phyloP scores from a whole-genome alignment of 2,888 invertebrate genomes.

The Elegia similella region DNA sequence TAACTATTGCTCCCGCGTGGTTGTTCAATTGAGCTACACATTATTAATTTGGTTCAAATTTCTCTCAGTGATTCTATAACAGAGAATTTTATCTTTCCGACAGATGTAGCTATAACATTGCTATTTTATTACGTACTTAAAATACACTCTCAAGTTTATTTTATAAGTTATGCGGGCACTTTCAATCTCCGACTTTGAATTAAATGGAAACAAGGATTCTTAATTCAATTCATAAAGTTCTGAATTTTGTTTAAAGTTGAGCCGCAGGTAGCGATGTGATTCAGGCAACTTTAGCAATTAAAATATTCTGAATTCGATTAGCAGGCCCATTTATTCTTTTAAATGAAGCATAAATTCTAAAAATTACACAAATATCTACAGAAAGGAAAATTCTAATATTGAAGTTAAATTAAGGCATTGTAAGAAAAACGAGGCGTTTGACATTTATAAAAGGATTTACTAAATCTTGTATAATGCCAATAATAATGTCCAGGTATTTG shows the following conservation, averaged over 20 bases:
- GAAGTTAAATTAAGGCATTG: not conserved
- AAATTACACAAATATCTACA: not conserved
- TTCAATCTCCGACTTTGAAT: not conserved
- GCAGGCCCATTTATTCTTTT: not conserved
- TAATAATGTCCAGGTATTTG: no score
- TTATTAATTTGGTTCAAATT: no score
- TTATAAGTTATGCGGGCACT: not conserved
- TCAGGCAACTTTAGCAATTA: slow-evolving; percentile 3
- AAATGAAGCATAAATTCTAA: not conserved
- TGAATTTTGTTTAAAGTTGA: not conserved
- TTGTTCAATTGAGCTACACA: no score
- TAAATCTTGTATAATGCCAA: no score
- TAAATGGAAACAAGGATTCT: not conserved
- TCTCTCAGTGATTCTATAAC: no score
- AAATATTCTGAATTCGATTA: slow-evolving; percentile 5
- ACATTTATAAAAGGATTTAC: not conserved
- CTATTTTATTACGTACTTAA: not conserved
- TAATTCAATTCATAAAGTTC: slow-evolving; percentile 4
- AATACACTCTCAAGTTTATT: not conserved
- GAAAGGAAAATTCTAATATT: not conserved
- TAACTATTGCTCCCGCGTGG: no score
- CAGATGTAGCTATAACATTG: not conserved
- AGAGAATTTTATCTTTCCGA: no score
- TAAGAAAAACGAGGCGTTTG: not conserved
- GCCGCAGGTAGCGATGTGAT: not conserved